Base-by-base conservation (phyloP, 2,888 invertebrate species). In the Helobdella robusta region DNA sequence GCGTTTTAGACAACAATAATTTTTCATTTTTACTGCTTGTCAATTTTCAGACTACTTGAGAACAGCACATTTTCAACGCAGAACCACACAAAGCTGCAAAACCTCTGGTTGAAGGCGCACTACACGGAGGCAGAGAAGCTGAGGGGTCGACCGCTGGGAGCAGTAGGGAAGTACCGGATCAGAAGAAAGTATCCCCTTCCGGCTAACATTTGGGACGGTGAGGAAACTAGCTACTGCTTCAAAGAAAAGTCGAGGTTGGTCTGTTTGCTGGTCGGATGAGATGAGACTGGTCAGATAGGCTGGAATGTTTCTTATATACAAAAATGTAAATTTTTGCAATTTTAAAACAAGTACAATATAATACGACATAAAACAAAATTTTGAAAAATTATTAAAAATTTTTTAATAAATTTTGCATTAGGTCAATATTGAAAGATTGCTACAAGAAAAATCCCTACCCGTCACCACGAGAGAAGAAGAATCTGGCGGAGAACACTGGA, bases 161-260 rank as follows among this genome's bases (percentile, higher is more conserved):
- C 87, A 59, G 87, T 87, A 65, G 87, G 86, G 93, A 87, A 87
- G 75, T 87, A 87, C 78, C 81, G 87, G 56, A 93, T 98, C 67
- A 84, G 98, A 48, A 87, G 95, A 81, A 98, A 98, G 84, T 97
- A 95, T 81, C 97, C 97, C 0, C 82, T 97, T 72, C 95, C 98
- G 48, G 81, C 93, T 76, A 97, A 97, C 61, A 98, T 98, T 75
- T 98, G 98, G 98, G 98, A 98, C 78, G 98, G 98, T 11, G 98
- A 98, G 79, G 97, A 98, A 80, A 98, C 95, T 18, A 91, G 91
- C 73, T 98, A 98, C 80, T 98, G 98, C 82, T 98, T 99, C 84
- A 98, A 97, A 74, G 84, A 84, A 73, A 84, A 83, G 73, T 83
- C 83, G 1, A 74, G 84, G n/a, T n/a, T n/a, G n/a, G n/a, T n/a